phyloP scores from a whole-genome alignment of 2,797 vertebrate genomes.

The Podarcis siculus region DNA sequence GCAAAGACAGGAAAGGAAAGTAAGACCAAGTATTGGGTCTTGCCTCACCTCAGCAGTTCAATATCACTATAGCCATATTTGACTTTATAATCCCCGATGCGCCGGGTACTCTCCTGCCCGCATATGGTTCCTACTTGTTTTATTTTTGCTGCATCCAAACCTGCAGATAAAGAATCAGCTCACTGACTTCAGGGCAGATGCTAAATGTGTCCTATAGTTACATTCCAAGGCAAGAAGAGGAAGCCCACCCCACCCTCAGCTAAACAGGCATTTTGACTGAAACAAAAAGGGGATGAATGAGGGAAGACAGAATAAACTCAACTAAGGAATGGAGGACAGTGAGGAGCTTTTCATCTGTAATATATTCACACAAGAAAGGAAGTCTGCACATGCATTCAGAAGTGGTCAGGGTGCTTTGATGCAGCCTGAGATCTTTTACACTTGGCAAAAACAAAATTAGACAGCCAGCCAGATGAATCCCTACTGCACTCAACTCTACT shows the following conservation, averaged over 20 bases:
- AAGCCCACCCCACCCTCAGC: neutral
- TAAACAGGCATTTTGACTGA: neutral
- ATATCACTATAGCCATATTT: conserved; percentile 95
- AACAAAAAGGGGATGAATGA: neutral
- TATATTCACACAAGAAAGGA: neutral
- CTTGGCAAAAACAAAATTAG: neutral
- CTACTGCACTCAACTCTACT: too few relatives aligned
- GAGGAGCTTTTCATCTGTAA: neutral
- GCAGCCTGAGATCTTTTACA: neutral
- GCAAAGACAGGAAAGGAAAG: neutral
- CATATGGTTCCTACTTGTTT: conserved; percentile 88
- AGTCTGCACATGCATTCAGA: neutral
- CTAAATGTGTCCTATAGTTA: conserved; percentile 16
- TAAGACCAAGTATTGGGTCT: neutral
- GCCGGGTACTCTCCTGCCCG: conserved; percentile 93
- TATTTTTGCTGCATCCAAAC: conserved; percentile 89
- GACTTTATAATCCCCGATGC: conserved; percentile 94
- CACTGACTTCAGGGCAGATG: conserved; percentile 14
- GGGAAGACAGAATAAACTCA: neutral
- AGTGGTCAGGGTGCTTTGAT: neutral
- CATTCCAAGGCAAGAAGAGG: conserved; percentile 15
- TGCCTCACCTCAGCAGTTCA: conserved; percentile 90
- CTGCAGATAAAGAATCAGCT: conserved; percentile 70
- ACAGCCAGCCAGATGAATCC: neutral
- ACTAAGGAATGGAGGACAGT: neutral